Evolutionary conservation across 53 echinoderm and acorn worm genomes (phyloP).

Genomic region (Henricia sp.): DNA sequence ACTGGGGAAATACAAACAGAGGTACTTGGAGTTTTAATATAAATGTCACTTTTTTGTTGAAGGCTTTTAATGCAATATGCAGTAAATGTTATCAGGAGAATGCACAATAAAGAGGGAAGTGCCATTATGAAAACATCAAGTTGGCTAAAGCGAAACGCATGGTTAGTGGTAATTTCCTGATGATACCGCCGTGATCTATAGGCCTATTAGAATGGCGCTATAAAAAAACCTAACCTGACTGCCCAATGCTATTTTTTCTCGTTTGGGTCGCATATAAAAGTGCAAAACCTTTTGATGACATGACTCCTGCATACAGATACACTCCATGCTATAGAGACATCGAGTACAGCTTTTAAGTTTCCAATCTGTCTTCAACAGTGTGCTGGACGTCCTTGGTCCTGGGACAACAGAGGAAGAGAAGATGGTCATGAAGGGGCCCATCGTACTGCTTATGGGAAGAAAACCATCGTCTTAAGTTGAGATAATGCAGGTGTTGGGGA

Average conservation of each 20-base stretch:
- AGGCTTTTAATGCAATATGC: not conserved
- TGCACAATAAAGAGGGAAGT: not conserved
- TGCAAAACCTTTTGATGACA: not conserved
- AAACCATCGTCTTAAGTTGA: not conserved
- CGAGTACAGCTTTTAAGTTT: not conserved
- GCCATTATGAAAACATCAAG: not conserved
- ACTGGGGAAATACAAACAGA: slow-evolving; percentile 40
- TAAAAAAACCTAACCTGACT: no score
- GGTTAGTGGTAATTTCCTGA: not conserved
- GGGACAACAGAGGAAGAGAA: not conserved
- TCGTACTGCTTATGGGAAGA: slow-evolving; percentile 16
- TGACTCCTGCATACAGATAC: not conserved
- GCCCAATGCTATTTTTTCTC: no score
- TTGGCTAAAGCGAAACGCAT: not conserved
- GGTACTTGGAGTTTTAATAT: not conserved
- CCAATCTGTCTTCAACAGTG: not conserved
- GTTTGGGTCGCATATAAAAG: not conserved
- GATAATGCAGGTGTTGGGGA: not conserved
- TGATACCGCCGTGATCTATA: not conserved
- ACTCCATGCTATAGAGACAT: not conserved
- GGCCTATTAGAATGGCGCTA: no score
- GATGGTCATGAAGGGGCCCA: slow-evolving; percentile 4
- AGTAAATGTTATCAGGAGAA: not conserved
- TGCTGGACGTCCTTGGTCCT: not conserved
- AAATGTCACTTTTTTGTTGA: not conserved